These are phyloP conservation scores for Cantharis nigra DNA, from an alignment of 2,888 invertebrate species.

Conservation along the genomic window DNA sequence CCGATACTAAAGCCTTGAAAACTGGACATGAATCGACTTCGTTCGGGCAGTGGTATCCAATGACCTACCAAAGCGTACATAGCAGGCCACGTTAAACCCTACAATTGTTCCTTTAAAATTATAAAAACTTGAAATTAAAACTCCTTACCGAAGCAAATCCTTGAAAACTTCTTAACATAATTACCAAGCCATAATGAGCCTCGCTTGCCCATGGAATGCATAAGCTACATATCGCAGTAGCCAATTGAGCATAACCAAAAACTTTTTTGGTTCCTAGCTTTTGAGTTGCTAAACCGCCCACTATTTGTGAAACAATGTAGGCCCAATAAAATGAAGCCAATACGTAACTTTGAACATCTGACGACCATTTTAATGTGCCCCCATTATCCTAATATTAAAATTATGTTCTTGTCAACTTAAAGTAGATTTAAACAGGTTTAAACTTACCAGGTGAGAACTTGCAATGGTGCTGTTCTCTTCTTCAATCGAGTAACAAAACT, in stretches of 20 bases:
- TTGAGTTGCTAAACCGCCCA: slow-evolving; percentile 72
- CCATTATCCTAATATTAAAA: slow-evolving; percentile 49
- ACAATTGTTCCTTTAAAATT: slow-evolving; percentile 28
- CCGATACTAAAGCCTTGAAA: slow-evolving; percentile 78
- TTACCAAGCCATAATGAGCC: slow-evolving; percentile 65
- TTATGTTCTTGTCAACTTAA: background rate
- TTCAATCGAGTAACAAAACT: slow-evolving; percentile 47
- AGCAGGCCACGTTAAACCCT: slow-evolving; percentile 76
- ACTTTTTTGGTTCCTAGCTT: slow-evolving; percentile 72
- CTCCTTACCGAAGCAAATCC: slow-evolving; percentile 68
- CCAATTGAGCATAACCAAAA: slow-evolving; percentile 70
- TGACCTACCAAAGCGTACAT: slow-evolving; percentile 76
- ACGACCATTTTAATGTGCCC: slow-evolving; percentile 69
- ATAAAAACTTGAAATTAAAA: background rate
- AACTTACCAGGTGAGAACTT: slow-evolving; percentile 37
- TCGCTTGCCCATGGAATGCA: slow-evolving; percentile 68
- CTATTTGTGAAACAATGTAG: slow-evolving; percentile 71
- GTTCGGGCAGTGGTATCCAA: slow-evolving; percentile 73
- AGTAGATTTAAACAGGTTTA: background rate
- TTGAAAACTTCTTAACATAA: slow-evolving; percentile 67
- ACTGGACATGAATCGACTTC: slow-evolving; percentile 75
- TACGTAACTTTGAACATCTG: slow-evolving; percentile 66
- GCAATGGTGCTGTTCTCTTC: slow-evolving; percentile 18
- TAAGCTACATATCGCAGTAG: slow-evolving; percentile 70
- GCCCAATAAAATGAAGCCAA: slow-evolving; percentile 75